Base-by-base conservation (phyloP, 1,140 invertebrate species). In the Colletes gigas region DNA sequence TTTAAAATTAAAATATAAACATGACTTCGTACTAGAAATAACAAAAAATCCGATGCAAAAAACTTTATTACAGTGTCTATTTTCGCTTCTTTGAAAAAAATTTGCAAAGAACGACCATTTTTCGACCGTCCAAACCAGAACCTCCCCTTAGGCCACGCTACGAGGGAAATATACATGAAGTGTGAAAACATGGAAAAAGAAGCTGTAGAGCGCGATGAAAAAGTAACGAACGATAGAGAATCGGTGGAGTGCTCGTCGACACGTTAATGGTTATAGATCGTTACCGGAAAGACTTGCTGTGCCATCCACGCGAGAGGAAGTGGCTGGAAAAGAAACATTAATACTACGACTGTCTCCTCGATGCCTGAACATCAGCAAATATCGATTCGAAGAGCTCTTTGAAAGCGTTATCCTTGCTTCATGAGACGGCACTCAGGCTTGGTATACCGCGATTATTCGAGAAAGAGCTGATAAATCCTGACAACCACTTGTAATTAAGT, bases 211-310 rank as follows among this genome's bases (percentile, higher is more conserved):
- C 44, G 52, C 65, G 68, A 62, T 69, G 67, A 70, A 78, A 54
- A 68, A 52, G 47, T 19, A 74, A 73, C 81, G 69, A 54, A 57
- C 41, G 44, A 67, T 54, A 57, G 39, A 68, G 78, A 59, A 84
- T 55, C 57, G 57, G 1, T 68, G 14, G 59, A 86, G 67, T 19
- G 65, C 19, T 78, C 50, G 41, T 73, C 70, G 60, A 67, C 65
- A 65, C 60, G 79, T 83, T 87, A 87, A 87, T 86, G 81, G 74
- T 74, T 78, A 83, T 77, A 74, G 77, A 62, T 87, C 74, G 75
- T 86, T 86, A 66, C 50, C 52, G 72, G 79, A 78, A 50, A 76
- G 54, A 82, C 67, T 83, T 84, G 74, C 65, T 66, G 55, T 69
- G 62, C 73, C 67, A 59, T 30, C 30, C 73, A 10, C 41, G 55